Base-by-base conservation (phyloP, 2,888 invertebrate genomes). In the Parapristionchus giblindavisi region DNA sequence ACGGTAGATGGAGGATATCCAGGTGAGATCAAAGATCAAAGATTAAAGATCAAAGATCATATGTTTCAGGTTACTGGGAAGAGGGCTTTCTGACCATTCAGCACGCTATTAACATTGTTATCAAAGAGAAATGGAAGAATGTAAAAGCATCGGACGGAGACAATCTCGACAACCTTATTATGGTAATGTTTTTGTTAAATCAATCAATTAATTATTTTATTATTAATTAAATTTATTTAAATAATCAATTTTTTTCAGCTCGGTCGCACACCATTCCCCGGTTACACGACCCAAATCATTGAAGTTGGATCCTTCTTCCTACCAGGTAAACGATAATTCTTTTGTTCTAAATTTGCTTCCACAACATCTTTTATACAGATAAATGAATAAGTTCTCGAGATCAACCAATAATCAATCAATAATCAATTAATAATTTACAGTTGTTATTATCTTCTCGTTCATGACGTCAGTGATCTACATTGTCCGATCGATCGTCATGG, bases 391-490 rank as follows among this genome's bases (percentile, higher is more conserved):
- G 8, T 14, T 24, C 11, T 54, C 8, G 6, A 54, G 24, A 14
- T 54, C 27, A 54, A 24, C 14, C 8, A 24, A 54, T n/a, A 14
- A 5, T 8, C 17, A 17, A 2, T 6, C 2, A 17, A 43, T 65
- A 48, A 29, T 2, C 24, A 48, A 8, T 17, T 27, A 5, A 51
- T 24, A 27, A 75, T 75, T 94, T 76, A 93, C 94, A 0, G 89
- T 93, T 79, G 92, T 94, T 65, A 90, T 95, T 32, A 90, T 94
- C 89, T 89, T 94, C 24, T 93, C 93, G 86, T 94, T 93, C 85
- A 92, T 93, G 73, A 93, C 94, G 87, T 92, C 93, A 0, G 92
- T 92, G 71, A 92, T 93, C n/a, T 93, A 93, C 84, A 93, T 93
- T 48, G 92, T 93, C 1, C 92, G 93, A 89, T 92, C 91, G 63